These are phyloP conservation scores for Pristionchus entomophagus DNA, from an alignment of 2,888 invertebrate genomes.

Conservation along the genomic window DNA sequence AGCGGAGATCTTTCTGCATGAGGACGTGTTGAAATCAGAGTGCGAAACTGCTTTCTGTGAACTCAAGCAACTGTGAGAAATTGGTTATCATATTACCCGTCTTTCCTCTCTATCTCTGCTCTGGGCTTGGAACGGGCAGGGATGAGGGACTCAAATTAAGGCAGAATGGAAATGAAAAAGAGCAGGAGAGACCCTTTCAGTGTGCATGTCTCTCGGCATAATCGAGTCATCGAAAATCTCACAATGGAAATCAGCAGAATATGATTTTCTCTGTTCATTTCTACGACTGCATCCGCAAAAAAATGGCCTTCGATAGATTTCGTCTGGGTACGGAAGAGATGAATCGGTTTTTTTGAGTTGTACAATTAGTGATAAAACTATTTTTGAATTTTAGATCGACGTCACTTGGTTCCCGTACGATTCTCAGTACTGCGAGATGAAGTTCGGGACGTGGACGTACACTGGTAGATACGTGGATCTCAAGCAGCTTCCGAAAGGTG, in stretches of 20 bases:
- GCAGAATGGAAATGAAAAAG: background rate
- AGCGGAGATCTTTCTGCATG: too few species aligned
- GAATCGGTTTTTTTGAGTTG: background rate
- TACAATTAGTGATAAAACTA: too few species aligned
- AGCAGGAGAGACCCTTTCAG: background rate
- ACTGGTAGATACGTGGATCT: conserved; percentile 72
- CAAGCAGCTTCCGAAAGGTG: conserved; percentile 63
- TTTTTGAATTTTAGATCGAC: conserved; percentile 72
- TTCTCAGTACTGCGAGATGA: conserved; percentile 74
- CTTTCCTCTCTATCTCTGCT: too few species aligned
- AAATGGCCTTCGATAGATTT: background rate
- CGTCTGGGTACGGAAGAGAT: too few species aligned
- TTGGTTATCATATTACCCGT: too few species aligned
- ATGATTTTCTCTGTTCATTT: too few species aligned
- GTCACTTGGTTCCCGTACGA: conserved; percentile 76
- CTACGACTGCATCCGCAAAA: too few species aligned
- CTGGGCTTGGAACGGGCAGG: background rate
- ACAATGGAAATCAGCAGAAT: too few species aligned
- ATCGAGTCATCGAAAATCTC: background rate
- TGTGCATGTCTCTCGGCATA: background rate
- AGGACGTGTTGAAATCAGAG: too few species aligned
- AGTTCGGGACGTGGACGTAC: conserved; percentile 76
- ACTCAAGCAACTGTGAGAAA: too few species aligned
- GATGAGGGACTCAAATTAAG: background rate
- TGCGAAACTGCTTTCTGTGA: too few species aligned